Percentiles rank a stretch among this genome's conserved stretches.
phyloP scores from a whole-genome alignment of 2,797 vertebrate genomes.

The Alfaro cultratus region DNA sequence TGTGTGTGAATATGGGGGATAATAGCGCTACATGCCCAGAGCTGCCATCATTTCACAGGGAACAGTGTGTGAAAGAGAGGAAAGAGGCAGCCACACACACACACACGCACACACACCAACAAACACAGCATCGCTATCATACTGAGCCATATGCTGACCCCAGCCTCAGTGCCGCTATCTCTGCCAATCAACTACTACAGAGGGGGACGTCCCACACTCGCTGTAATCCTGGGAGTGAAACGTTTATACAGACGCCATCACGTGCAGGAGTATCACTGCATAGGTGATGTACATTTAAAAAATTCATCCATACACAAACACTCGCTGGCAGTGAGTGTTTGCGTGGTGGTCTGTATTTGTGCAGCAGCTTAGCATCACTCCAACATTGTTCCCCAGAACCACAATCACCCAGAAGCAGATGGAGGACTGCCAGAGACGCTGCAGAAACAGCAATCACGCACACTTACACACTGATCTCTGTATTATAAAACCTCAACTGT shows the following conservation, averaged over 20 bases:
- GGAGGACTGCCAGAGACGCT: conserved; percentile 79
- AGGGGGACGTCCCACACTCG: conserved; percentile 70
- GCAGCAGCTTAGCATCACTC: conserved; percentile 72
- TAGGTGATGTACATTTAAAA: conserved; percentile 50
- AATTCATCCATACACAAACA: conserved; percentile 51
- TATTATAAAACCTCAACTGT: background rate
- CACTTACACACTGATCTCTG: conserved; percentile 5
- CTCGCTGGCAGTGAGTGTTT: conserved; percentile 64
- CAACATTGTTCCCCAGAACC: conserved; percentile 77
- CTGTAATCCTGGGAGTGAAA: conserved; percentile 58
- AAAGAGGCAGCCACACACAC: conserved; percentile 81
- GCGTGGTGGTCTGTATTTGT: conserved; percentile 48
- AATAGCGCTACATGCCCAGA: conserved; percentile 91
- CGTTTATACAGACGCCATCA: conserved; percentile 47
- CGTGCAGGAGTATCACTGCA: conserved; percentile 46
- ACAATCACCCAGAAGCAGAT: conserved; percentile 92
- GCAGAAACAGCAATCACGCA: conserved; percentile 17
- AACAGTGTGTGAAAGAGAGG: conserved; percentile 79
- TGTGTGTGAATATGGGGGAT: conserved; percentile 81
- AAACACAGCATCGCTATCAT: conserved; percentile 86
- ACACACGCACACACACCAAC: conserved; percentile 56
- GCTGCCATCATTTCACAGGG: conserved; percentile 92
- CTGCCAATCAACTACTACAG: conserved; percentile 91
- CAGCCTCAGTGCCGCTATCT: conserved; percentile 90
- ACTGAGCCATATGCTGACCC: conserved; percentile 97